Evolutionary conservation across 2,888 invertebrate species (phyloP), one percentile per base, ranked within the genome.

Genomic region (Imbricaverruca yamaguchii): DNA sequence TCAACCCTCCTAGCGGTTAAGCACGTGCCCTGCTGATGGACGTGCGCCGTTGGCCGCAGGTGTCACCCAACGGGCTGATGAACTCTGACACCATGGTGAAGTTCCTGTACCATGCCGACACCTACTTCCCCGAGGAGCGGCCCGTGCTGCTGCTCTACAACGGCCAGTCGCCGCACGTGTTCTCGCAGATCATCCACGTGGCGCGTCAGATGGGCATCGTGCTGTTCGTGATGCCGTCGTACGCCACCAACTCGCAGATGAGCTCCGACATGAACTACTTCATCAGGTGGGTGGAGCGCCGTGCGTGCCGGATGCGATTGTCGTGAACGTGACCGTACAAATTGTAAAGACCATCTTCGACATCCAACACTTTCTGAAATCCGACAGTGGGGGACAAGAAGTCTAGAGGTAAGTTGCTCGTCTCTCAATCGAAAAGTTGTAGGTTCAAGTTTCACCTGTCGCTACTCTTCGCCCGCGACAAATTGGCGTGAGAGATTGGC

Each of bases 261-360:
- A 78, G 78, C 78, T 78, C 78, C 23, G 78, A 78, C 23, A 78
- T 78, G 78, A 78, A 78, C 57, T 78, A 78, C 78, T 78, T 78
- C 57, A 56, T 78, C 78, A 78, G 78, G 78, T 78, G 21, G 13
- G 56, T 56, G 53, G 12, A 23, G 25, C 12, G 69, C 39, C 39
- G 4, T 39, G 39, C 39, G 39, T 39, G 39, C 39, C 2, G 39
- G 39, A 39, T 39, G 39, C 39, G 39, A 39, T 39, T 39, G 39
- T 39, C 39, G 4, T 39, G 4, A 4, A 39, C 39, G 39, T 39
- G 39, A 3, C 39, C 4, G 1, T 39, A 39, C 1, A 39, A 39
- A 39, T 39, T 39, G 1, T 1, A 39, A 39, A 39, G 39, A 39
- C 39, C 39, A 39, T 39, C 39, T 39, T 4, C 39, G 39, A 39